Percentiles rank a stretch among this genome's conserved stretches.
These are phyloP conservation scores for Syritta pipiens DNA, from an alignment of 2,888 invertebrate genomes.

Conservation along the genomic window DNA sequence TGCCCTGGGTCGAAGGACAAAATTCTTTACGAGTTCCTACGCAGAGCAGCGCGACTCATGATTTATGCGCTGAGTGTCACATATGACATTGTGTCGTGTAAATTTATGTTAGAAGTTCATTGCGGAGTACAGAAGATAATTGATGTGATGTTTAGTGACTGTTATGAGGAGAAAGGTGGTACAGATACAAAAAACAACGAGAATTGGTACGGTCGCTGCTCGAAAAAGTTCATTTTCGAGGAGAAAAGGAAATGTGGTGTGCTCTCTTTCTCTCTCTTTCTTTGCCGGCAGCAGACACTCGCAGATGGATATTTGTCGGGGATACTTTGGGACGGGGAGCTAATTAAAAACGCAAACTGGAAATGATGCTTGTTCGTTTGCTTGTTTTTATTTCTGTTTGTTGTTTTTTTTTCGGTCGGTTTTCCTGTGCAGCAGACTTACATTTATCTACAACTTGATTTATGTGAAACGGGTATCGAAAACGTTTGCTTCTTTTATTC, in stretches of 20 bases:
- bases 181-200: constrained; percentile 50
- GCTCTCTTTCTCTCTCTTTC: no score
- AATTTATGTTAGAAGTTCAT: constrained; percentile 69
- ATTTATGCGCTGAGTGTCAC: constrained; percentile 64
- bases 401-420: neutral
- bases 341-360: constrained; percentile 69
- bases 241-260: constrained; percentile 32
- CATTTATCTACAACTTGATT: constrained; percentile 65
- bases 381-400: constrained; percentile 24
- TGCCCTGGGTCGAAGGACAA: constrained; percentile 65
- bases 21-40: constrained; percentile 39
- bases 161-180: constrained; percentile 65
- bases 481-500: constrained; percentile 48
- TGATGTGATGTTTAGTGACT: constrained; percentile 68
- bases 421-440: constrained; percentile 44
- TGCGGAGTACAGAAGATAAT: constrained; percentile 69
- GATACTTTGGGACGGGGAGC: constrained; percentile 53
- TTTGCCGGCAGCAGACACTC: no score
- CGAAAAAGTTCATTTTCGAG: no score
- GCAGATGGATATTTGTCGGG: constrained; percentile 44
- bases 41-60: constrained; percentile 50
- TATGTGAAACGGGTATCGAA: constrained; percentile 62
- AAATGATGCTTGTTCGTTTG: constrained; percentile 65
- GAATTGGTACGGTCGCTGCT: no score
- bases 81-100: constrained; percentile 69